Evolutionary conservation across 2,888 invertebrate genomes (phyloP).

Genomic region (Tineola bisselliella): DNA sequence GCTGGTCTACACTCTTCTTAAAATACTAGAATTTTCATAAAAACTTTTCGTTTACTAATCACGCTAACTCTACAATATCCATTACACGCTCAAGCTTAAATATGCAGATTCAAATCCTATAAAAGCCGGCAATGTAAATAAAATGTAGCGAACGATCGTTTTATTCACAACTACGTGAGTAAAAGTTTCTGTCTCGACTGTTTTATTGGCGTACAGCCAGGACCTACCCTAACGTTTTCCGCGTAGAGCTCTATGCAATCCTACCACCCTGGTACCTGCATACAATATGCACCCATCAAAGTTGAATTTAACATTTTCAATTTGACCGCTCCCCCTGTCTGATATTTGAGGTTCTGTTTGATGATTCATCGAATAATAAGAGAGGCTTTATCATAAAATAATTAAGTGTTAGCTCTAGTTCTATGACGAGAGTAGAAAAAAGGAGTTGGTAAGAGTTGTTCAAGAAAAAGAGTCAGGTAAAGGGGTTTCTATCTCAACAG

Average conservation of each 20-base stretch:
- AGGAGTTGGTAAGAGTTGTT: too few relatives aligned
- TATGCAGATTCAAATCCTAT: not conserved
- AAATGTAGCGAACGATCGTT: not conserved
- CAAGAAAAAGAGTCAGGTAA: too few relatives aligned
- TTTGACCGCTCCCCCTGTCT: too few relatives aligned
- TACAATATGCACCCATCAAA: not conserved
- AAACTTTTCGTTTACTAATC: not conserved
- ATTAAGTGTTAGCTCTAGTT: too few relatives aligned
- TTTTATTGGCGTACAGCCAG: slow-evolving; percentile 26
- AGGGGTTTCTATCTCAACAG: too few relatives aligned
- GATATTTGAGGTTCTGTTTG: too few relatives aligned
- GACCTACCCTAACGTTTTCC: slow-evolving; percentile 55
- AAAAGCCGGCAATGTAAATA: not conserved
- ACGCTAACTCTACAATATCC: not conserved
- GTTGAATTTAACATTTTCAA: too few relatives aligned
- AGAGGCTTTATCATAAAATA: too few relatives aligned
- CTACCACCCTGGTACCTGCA: slow-evolving; percentile 6
- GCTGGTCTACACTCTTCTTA: not conserved
- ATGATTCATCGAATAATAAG: too few relatives aligned
- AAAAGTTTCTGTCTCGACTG: not conserved
- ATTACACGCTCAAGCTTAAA: not conserved
- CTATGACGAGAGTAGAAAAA: too few relatives aligned
- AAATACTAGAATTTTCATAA: not conserved
- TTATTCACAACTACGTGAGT: not conserved
- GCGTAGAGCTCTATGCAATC: slow-evolving; percentile 30